Percentiles rank a stretch among this genome's conserved stretches.
Conservation (phyloP, 2,888 invertebrate species). For the Bibio marci region DNA sequence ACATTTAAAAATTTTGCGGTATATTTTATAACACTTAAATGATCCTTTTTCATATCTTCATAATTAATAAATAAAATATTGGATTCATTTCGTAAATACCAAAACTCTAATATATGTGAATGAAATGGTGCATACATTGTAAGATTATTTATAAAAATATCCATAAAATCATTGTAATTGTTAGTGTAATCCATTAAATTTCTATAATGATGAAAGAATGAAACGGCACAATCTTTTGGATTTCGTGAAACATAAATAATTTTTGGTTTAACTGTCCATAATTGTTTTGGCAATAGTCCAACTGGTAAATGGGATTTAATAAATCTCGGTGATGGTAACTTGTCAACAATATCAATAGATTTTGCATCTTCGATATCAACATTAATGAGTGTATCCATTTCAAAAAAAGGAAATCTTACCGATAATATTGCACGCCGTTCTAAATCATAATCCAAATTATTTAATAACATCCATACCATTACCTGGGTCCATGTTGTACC, state of each 20-base stretch:
- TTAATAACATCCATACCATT: constrained; percentile 23
- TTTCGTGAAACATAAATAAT: constrained; percentile 67
- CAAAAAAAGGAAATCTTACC: constrained; percentile 23
- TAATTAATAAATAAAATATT: constrained; percentile 23
- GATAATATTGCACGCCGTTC: constrained; percentile 19
- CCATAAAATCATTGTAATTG: constrained; percentile 12
- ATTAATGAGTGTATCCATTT: constrained; percentile 14
- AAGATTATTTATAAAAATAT: constrained; percentile 14
- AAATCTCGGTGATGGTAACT: constrained; percentile 1
- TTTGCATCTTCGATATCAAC: neutral
- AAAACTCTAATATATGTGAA: constrained; percentile 24
- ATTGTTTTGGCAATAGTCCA: neutral
- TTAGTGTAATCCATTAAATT: constrained; percentile 11
- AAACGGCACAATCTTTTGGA: constrained; percentile 65
- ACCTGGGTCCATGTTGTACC: constrained; percentile 28
- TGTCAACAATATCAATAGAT: neutral
- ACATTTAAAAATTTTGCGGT: constrained; percentile 17
- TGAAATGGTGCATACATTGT: constrained; percentile 23
- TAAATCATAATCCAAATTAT: constrained; percentile 20
- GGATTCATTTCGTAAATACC: constrained; percentile 20
- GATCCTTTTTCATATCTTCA: constrained; percentile 22
- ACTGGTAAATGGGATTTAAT: constrained; percentile 4
- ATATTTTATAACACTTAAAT: constrained; percentile 17
- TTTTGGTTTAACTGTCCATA: constrained; percentile 20
- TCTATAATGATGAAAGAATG: constrained; percentile 42